A percentile compares a stretch with the other conserved stretches of the same genome.
Evolutionary conservation across 2,797 vertebrate species (phyloP).

Genomic region (Galago senegalensis): DNA sequence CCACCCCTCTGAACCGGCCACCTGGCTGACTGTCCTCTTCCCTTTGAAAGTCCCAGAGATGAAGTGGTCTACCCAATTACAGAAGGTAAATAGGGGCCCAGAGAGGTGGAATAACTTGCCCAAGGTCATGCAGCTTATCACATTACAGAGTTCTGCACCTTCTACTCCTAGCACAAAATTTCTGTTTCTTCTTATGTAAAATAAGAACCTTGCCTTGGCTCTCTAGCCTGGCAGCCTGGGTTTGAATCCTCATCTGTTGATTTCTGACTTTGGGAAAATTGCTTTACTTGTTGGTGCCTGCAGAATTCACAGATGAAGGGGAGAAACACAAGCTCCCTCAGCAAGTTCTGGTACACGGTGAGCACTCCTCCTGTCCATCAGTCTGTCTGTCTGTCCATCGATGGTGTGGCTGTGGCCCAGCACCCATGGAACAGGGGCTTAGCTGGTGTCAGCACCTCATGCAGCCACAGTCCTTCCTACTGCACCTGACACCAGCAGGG

Average conservation of each 20-base stretch:
- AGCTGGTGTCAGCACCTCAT: accelerated
- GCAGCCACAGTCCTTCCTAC: background rate
- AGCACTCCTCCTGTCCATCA: background rate
- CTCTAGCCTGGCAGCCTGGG: background rate
- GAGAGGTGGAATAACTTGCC: background rate
- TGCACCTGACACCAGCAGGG: accelerated
- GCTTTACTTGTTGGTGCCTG: background rate
- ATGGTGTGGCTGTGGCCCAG: accelerated
- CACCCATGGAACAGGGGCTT: accelerated
- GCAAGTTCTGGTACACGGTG: background rate
- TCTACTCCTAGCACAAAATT: background rate
- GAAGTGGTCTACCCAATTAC: background rate
- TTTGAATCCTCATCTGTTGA: background rate
- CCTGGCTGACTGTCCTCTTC: accelerated
- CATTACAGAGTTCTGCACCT: no score
- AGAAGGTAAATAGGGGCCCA: background rate
- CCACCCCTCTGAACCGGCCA: background rate
- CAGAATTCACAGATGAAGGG: background rate
- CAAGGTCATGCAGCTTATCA: background rate
- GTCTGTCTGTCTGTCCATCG: accelerated
- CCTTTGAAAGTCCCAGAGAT: background rate
- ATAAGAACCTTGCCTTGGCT: accelerated
- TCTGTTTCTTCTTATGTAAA: background rate
- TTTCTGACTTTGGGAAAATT: background rate
- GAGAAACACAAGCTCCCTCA: accelerated